These are phyloP conservation scores for Agrochola circellaris DNA, from an alignment of 2,888 invertebrate species.

Conservation along the genomic window DNA sequence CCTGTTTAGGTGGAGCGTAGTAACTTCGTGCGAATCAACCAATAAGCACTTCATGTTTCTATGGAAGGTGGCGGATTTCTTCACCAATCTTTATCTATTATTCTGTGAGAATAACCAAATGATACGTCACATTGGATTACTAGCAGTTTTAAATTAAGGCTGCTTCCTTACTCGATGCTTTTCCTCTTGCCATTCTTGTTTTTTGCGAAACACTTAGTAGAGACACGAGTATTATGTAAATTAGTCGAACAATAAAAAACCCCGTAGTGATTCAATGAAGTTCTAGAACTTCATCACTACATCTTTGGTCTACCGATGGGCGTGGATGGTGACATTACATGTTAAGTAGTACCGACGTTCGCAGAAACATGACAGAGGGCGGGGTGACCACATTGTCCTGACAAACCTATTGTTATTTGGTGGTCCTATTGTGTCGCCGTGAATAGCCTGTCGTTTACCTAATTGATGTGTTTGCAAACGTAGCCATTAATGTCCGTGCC, in stretches of 20 bases:
- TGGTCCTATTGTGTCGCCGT: conserved; percentile 57
- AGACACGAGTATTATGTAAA: neutral
- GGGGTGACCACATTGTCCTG: conserved; percentile 56
- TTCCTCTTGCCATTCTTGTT: conserved; percentile 1
- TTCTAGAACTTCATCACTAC: conserved; percentile 17
- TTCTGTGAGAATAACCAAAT: conserved; percentile 9
- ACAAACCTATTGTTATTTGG: conserved; percentile 58
- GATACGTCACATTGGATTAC: neutral
- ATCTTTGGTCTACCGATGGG: conserved; percentile 20
- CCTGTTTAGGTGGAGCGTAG: too few species aligned
- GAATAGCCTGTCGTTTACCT: conserved; percentile 59
- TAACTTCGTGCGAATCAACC: too few species aligned
- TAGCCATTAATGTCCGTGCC: conserved; percentile 46
- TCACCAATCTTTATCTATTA: neutral
- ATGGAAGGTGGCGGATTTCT: neutral
- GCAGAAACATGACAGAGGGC: conserved; percentile 48
- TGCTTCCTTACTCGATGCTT: neutral
- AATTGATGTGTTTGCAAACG: conserved; percentile 58
- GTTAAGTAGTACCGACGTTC: conserved; percentile 25
- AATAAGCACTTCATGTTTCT: neutral
- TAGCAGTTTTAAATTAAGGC: neutral
- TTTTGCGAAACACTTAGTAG: neutral
- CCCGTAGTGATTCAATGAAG: conserved; percentile 10
- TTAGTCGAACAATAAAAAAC: conserved; percentile 2
- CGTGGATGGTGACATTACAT: conserved; percentile 22